These are phyloP conservation scores for Zoanthus sociatus DNA, from an alignment of 92 coral and sea anemone genomes.

Conservation along the genomic window DNA sequence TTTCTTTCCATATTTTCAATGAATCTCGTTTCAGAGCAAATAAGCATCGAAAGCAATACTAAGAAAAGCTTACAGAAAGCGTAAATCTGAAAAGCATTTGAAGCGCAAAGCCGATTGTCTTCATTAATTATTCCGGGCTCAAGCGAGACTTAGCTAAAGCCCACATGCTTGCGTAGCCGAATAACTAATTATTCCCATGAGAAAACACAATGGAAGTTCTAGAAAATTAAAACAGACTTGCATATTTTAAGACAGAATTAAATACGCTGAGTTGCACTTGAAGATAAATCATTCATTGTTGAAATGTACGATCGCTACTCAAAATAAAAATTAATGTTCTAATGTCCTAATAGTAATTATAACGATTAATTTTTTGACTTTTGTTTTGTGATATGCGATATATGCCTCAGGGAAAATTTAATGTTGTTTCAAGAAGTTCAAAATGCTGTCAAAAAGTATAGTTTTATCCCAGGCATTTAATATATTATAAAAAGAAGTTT, in stretches of 20 bases:
- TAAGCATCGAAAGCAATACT: neutral
- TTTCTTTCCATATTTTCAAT: slow-evolving; percentile 24
- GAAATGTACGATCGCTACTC: neutral
- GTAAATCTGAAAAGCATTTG: slow-evolving; percentile 1
- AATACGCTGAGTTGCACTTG: slow-evolving; percentile 14
- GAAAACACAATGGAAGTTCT: slow-evolving; percentile 37
- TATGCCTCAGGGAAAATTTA: no score
- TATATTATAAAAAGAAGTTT: no score
- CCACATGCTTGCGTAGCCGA: slow-evolving; percentile 50
- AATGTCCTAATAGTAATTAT: no score
- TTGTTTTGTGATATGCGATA: no score
- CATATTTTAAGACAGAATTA: slow-evolving; percentile 2
- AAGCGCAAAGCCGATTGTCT: slow-evolving; percentile 36
- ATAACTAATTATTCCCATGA: slow-evolving; percentile 49
- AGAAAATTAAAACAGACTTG: slow-evolving; percentile 15
- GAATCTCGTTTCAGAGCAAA: neutral
- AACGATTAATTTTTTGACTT: no score
- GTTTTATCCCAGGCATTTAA: no score
- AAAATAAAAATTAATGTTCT: no score
- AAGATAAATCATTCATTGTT: slow-evolving; percentile 22
- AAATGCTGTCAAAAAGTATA: no score
- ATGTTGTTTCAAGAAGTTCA: no score
- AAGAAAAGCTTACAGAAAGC: neutral
- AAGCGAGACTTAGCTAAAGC: slow-evolving; percentile 53
- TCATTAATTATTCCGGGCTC: slow-evolving; percentile 57